phyloP scores from a whole-genome alignment of 2,113 vertebrate genomes.

The Naja naja region DNA sequence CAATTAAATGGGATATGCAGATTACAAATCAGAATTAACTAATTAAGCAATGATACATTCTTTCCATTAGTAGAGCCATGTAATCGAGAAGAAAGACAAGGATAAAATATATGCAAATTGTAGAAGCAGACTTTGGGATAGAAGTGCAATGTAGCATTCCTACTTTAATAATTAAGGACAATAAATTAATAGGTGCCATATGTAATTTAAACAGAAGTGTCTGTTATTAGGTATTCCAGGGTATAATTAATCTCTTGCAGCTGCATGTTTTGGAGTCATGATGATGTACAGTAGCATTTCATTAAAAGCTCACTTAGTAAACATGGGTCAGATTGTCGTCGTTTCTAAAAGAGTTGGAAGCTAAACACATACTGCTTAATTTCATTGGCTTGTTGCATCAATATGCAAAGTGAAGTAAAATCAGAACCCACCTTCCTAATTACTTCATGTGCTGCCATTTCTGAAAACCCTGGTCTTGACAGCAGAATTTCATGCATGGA shows the following conservation, averaged over 20 bases:
- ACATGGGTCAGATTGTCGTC: conserved; percentile 45
- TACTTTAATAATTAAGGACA: conserved; percentile 54
- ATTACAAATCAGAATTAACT: conserved; percentile 51
- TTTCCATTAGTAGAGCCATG: conserved; percentile 44
- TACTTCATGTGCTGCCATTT: background rate
- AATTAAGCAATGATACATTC: conserved; percentile 52
- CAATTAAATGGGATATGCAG: conserved; percentile 53
- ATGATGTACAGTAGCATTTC: conserved; percentile 48
- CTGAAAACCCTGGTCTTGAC: background rate
- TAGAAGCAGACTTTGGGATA: conserved; percentile 37
- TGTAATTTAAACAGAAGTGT: conserved; percentile 57
- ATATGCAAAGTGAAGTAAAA: background rate
- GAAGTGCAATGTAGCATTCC: conserved; percentile 34
- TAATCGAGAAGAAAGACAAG: conserved; percentile 16
- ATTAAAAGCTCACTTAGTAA: conserved; percentile 61
- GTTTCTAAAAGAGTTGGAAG: conserved; percentile 30
- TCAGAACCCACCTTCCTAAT: background rate
- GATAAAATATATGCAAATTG: conserved; percentile 37
- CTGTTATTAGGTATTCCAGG: conserved; percentile 58
- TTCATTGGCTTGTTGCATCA: background rate
- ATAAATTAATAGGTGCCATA: conserved; percentile 60
- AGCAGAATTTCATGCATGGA: background rate
- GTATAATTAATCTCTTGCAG: conserved; percentile 68
- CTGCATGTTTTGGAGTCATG: conserved; percentile 39
- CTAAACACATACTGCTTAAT: background rate